Evolutionary conservation across 2,113 vertebrate species (phyloP).

Genomic region (Dermatemys mawii): DNA sequence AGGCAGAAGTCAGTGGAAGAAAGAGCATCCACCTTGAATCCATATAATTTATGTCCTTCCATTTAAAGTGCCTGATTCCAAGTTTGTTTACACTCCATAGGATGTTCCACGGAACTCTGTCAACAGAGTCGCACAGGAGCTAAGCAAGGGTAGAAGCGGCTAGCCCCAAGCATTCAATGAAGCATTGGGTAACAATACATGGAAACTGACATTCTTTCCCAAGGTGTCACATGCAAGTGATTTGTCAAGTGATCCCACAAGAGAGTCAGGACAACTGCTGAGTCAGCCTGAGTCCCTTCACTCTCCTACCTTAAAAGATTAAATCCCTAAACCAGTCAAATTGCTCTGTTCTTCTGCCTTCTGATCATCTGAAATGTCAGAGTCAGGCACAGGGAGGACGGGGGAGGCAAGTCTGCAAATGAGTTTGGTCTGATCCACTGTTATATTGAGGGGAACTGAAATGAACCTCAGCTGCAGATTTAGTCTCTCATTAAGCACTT

Average conservation of each 20-base stretch:
- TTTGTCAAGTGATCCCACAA: fast-evolving
- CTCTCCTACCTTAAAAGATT: not conserved
- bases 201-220: not conserved
- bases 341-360: fast-evolving
- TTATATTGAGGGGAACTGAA: fast-evolving
- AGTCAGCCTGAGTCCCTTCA: not conserved
- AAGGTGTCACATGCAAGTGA: not conserved
- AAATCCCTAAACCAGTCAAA: not conserved
- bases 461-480: not conserved
- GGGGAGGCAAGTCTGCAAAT: not conserved
- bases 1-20: not conserved
- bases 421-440: not conserved
- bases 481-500: not conserved
- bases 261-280: not conserved
- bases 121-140: fast-evolving
- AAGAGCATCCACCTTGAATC: not conserved
- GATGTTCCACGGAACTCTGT: not conserved
- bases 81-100: fast-evolving
- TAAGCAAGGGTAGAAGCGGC: not conserved
- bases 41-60: not conserved
- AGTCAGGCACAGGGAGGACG: no score
- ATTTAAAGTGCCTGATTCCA: fast-evolving
- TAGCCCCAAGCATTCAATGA: not conserved
- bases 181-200: not conserved
- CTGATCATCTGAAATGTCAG: not conserved